Conservation (phyloP, 2,888 invertebrate genomes). For the Latheticus oryzae region DNA sequence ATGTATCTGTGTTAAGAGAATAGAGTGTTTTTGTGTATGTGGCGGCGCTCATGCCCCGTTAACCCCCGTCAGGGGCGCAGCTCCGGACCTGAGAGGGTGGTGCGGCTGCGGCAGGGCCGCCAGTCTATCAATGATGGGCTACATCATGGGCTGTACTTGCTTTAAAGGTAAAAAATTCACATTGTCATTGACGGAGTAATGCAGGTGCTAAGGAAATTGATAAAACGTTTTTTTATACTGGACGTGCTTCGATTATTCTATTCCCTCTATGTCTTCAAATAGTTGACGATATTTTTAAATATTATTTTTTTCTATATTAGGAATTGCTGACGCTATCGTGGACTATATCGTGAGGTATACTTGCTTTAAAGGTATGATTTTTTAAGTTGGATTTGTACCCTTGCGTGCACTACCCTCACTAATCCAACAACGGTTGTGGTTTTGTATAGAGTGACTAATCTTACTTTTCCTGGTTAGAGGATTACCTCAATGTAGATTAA, state of each 20-base stretch:
- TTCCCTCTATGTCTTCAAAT: no score
- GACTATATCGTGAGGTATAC: slow-evolving; percentile 49
- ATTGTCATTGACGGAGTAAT: slow-evolving; percentile 4
- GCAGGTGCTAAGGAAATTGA: slow-evolving; percentile 1
- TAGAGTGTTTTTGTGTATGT: slow-evolving; percentile 36
- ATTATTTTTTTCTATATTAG: slow-evolving; percentile 32
- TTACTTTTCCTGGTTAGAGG: background rate
- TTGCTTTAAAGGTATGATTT: slow-evolving; percentile 50
- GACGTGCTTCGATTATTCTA: background rate
- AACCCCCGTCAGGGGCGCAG: slow-evolving; percentile 57
- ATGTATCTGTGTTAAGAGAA: slow-evolving; percentile 2
- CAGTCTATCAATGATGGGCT: slow-evolving; percentile 85
- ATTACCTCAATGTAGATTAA: background rate
- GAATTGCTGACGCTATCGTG: slow-evolving; percentile 47
- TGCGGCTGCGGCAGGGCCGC: slow-evolving; percentile 63
- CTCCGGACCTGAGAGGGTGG: slow-evolving; percentile 57
- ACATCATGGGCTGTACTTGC: slow-evolving; percentile 94
- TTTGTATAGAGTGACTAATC: slow-evolving; percentile 22
- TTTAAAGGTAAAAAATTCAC: slow-evolving; percentile 77
- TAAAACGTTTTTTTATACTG: background rate
- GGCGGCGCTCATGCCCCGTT: slow-evolving; percentile 24
- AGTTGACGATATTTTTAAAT: no score
- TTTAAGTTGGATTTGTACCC: slow-evolving; percentile 20
- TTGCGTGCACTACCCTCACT: slow-evolving; percentile 31
- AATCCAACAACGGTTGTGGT: slow-evolving; percentile 9